Evolutionary conservation across 2,113 vertebrate species (phyloP).

Genomic region (Brienomyrus longianalis): DNA sequence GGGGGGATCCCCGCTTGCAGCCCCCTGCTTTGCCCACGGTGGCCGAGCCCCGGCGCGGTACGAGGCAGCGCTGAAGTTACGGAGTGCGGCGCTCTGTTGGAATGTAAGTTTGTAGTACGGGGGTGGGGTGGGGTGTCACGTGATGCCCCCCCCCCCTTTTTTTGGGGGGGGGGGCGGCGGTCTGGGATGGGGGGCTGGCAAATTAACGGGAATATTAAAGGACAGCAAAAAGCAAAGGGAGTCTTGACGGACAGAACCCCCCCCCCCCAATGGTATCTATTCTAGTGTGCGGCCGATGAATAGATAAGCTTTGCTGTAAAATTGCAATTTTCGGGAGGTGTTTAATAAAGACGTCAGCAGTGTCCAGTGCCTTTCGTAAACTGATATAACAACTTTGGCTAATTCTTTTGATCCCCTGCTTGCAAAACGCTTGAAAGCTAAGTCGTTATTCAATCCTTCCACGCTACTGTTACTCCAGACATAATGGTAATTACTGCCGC

Average conservation of each 20-base stretch:
- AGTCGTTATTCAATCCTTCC: neutral
- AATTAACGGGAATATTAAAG: slow-evolving; percentile 12
- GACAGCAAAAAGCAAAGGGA: neutral
- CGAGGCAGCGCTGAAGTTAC: slow-evolving; percentile 44
- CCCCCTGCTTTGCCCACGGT: neutral
- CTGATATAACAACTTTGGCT: neutral
- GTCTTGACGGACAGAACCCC: neutral
- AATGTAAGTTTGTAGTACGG: slow-evolving; percentile 52
- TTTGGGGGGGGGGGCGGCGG: neutral
- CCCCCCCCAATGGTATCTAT: neutral
- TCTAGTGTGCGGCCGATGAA: neutral
- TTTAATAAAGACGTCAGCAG: neutral
- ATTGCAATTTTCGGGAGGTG: neutral
- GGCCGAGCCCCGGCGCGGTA: neutral
- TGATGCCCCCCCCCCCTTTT: slow-evolving; percentile 44
- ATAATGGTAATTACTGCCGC: neutral
- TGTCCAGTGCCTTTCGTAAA: neutral
- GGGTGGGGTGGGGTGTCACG: slow-evolving; percentile 45
- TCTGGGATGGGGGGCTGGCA: slow-evolving; percentile 9
- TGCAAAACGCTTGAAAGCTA: neutral
- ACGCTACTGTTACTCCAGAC: neutral
- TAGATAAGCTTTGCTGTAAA: neutral
- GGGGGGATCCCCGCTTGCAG: neutral
- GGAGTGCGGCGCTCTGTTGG: slow-evolving; percentile 58
- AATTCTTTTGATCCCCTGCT: neutral